phyloP scores from a whole-genome alignment of 2,797 vertebrate species.

The Nyctibius grandis region DNA sequence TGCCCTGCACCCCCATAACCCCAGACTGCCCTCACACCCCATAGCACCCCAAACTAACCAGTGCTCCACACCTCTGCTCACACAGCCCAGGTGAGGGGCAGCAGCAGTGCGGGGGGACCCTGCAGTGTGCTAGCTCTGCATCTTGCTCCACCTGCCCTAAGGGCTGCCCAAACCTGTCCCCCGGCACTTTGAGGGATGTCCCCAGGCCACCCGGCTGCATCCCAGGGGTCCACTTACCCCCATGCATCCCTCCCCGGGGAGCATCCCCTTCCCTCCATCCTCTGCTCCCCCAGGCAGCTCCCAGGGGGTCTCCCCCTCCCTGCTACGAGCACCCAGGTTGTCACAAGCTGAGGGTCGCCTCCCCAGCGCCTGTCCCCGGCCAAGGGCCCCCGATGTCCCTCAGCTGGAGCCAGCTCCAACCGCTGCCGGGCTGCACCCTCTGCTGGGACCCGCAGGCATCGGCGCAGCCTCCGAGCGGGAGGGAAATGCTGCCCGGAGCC shows the following conservation, averaged over 20 bases:
- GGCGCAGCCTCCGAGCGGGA: not conserved
- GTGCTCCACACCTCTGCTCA: not conserved
- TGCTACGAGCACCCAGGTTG: not conserved
- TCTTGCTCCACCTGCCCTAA: not conserved
- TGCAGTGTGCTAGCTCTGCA: not conserved
- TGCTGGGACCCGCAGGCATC: conserved; percentile 43
- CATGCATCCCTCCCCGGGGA: not conserved
- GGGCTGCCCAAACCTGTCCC: not conserved
- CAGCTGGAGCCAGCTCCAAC: not conserved
- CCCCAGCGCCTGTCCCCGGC: not conserved
- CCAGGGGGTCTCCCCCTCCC: not conserved
- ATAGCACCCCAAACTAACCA: not conserved
- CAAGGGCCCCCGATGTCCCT: not conserved
- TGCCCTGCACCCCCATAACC: not conserved
- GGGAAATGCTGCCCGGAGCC: not conserved
- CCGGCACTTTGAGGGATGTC: not conserved
- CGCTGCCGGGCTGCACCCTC: conserved; percentile 61
- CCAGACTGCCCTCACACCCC: not conserved
- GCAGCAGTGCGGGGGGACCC: accelerated
- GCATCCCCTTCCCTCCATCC: not conserved
- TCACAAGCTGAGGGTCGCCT: not conserved
- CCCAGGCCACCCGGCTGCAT: not conserved
- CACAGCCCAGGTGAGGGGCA: not conserved
- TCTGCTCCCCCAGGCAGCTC: not conserved
- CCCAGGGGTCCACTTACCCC: accelerated